Conservation (phyloP, 2,888 invertebrate species). For the Heliconius erato region DNA sequence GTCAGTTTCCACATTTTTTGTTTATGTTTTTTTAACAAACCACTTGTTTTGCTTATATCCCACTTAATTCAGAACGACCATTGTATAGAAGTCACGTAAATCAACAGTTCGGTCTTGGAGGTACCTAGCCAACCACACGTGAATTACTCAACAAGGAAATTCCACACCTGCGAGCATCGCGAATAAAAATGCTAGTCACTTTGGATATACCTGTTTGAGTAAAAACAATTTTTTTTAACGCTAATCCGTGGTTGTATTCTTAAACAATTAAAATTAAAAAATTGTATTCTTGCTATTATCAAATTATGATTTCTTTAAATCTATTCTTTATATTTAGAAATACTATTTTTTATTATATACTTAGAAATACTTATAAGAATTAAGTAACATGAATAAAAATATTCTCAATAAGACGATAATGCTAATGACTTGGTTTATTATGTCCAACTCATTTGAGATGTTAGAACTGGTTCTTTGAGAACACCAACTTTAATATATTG, state of each 20-base stretch:
- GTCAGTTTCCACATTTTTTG: slow-evolving; percentile 52
- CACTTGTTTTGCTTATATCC: slow-evolving; percentile 24
- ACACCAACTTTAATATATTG: not conserved
- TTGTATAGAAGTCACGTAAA: slow-evolving; percentile 18
- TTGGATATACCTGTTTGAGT: slow-evolving; percentile 6
- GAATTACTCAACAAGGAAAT: slow-evolving; percentile 64
- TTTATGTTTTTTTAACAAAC: not conserved
- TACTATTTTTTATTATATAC: not conserved
- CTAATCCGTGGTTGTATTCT: not conserved
- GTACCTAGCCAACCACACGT: not conserved
- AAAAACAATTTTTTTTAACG: not conserved
- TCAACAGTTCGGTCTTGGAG: slow-evolving; percentile 22
- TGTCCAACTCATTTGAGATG: slow-evolving; percentile 14
- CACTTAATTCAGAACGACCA: not conserved
- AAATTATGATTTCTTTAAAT: not conserved
- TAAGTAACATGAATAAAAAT: not conserved
- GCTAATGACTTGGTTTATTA: slow-evolving; percentile 3
- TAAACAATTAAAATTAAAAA: no score
- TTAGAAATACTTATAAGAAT: not conserved
- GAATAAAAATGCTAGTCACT: slow-evolving; percentile 38
- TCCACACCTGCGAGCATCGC: slow-evolving; percentile 49
- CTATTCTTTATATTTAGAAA: not conserved
- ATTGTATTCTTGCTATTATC: not conserved
- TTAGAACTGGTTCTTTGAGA: slow-evolving; percentile 37
- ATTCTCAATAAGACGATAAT: not conserved